Base-by-base conservation (phyloP, 1,140 invertebrate species). In the Acromyrmex echinatior region DNA sequence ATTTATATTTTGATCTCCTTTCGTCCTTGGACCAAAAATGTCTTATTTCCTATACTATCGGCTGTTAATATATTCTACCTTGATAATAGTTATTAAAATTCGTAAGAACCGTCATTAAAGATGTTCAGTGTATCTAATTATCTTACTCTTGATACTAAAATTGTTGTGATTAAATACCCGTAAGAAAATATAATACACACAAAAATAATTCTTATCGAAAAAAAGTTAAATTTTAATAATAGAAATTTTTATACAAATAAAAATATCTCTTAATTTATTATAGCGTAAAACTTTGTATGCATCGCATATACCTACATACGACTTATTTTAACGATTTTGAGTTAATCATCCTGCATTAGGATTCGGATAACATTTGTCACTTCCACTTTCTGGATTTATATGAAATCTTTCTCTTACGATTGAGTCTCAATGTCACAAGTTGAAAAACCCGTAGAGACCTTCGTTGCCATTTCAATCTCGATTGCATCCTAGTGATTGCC, bases 381-480 rank as follows among this genome's bases (percentile, higher is more conserved):
- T 82, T 82, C 31, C 18, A 35, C 21, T 28, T 68, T 80, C 31
- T 68, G n/a, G n/a, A 56, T 68, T 71, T 82, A 71, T 71, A 21
- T 21, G 53, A 74, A 18, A 62, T 74, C 25, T 82, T 65, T 81
- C 25, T 28, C 56, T 60, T 49, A 25, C 39, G 56, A 53, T 60
- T 39, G 12, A 56, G 18, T 82, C n/a, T 68, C 80, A 82, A n/a
- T 74, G 68, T 82, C 35, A 4, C 25, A 56, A 21, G 21, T 53
- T 65, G 73, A 49, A 66, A 63, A 16, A 66, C 14, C 84, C 49
- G 21, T 14, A 5, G 28, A 14, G 65, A 78, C 82, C 58, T 39
- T 88, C 85, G 28, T 74, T 80, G 78, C 63, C 87, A 86, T 90
- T 90, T 90, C 88, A 90, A 90, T 90, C 89, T 90, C 88, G 73